Base-by-base conservation (phyloP, 2,113 vertebrate species). In the Notechis scutatus region DNA sequence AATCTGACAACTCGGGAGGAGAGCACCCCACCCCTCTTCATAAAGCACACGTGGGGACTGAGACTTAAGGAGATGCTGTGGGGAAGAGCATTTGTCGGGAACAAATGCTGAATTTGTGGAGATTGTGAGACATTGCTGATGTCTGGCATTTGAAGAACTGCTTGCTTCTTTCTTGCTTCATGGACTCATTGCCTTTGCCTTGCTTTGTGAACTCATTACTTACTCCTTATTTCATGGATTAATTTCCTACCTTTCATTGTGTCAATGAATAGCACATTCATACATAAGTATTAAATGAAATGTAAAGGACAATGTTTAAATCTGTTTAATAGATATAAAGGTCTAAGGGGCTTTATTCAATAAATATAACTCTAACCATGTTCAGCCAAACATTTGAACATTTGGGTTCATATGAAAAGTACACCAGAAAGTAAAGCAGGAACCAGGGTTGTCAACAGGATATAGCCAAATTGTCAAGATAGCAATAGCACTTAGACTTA, bases 251-350 rank as follows among this genome's bases (percentile, higher is more conserved):
- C 94, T 96, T 95, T 97, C 91, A 96, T 97, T 96, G 97, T 96
- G 95, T 97, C 96, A 97, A 95, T 97, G 96, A 97, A 96, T 95
- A 97, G 96, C 29, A 20, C 92, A 95, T 89, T 97, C 93, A 94
- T 92, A 69, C 94, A 95, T 93, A 24, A 96, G 94, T 96, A 96
- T 96, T 95, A 96, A 93, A 47, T 74, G n/a, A 90, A 94, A 96
- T 95, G 94, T 91, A 93, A 97, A 95, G 94, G n/a, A 69, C n/a
- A 69, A 29, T 69, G 64, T 69, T 15, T 69, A 69, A 69, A 59
- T 8, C 45, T 69, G 23, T n/a, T 69, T 69, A 15, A 34, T 69
- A 69, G 64, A 69, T n/a, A 5, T 69, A 69, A 69, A 69, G 64
- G 64, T n/a, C 12, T 69, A 29, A 34, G 42, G 23, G 14, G 10